Conservation (phyloP, 2,888 invertebrate species). For the Nomada hirtipes region DNA sequence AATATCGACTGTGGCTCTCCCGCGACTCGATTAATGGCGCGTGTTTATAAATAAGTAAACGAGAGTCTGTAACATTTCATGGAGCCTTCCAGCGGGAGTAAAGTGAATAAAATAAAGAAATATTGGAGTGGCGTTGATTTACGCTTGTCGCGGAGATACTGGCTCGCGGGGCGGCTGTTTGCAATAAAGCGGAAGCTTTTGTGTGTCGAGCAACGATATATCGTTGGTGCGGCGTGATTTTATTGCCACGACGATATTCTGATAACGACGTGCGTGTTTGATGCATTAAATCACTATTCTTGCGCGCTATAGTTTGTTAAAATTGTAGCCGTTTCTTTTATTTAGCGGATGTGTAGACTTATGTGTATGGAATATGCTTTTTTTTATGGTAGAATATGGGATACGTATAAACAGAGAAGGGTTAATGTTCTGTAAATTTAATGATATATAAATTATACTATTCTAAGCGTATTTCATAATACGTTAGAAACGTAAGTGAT, state of each 20-base stretch:
- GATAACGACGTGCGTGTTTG: background rate
- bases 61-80: conserved; percentile 8
- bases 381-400: too few species aligned
- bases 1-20: conserved; percentile 48
- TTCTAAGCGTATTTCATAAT: too few species aligned
- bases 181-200: background rate
- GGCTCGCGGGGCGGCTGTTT: background rate
- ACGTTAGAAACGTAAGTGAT: too few species aligned
- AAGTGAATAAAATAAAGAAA: background rate
- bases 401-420: too few species aligned
- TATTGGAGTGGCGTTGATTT: conserved; percentile 14
- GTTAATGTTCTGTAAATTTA: too few species aligned
- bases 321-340: background rate
- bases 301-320: background rate
- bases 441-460: too few species aligned
- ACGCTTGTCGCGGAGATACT: conserved; percentile 3
- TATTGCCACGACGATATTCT: background rate
- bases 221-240: background rate
- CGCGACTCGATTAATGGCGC: conserved; percentile 41
- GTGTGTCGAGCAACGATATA: background rate
- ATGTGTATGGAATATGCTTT: too few species aligned
- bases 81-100: background rate
- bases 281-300: background rate
- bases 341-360: too few species aligned
- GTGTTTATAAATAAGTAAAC: conserved; percentile 55